phyloP scores from a whole-genome alignment of 2,888 invertebrate genomes.

The Nesidiocoris tenuis region DNA sequence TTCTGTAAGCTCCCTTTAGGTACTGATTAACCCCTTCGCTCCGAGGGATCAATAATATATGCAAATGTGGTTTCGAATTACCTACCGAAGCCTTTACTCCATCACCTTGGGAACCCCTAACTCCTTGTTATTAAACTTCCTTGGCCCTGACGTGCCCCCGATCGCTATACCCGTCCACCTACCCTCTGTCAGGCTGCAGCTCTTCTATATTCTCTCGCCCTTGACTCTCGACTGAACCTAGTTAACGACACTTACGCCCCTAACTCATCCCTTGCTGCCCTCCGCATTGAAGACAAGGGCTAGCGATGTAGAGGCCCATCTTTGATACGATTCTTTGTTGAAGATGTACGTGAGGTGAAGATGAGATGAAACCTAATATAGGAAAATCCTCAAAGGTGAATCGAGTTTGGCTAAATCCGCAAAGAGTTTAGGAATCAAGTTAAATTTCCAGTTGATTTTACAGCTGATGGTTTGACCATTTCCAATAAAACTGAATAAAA shows the following conservation, averaged over 20 bases:
- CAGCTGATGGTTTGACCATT: too few species aligned
- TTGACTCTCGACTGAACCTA: neutral
- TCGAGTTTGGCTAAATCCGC: too few species aligned
- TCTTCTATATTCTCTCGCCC: too few species aligned
- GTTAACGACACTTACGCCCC: neutral
- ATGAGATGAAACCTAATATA: too few species aligned
- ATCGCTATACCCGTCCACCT: neutral
- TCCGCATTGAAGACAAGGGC: neutral
- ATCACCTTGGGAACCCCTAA: slow-evolving; percentile 31
- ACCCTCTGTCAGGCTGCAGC: too few species aligned
- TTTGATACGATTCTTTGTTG: too few species aligned
- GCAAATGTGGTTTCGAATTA: slow-evolving; percentile 32
- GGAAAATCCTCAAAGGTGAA: too few species aligned
- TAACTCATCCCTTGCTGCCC: neutral
- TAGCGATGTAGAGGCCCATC: too few species aligned
- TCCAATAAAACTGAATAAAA: too few species aligned
- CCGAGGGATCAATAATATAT: slow-evolving; percentile 29
- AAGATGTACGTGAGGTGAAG: too few species aligned
- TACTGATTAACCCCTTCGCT: slow-evolving; percentile 29
- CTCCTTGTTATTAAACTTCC: slow-evolving; percentile 34
- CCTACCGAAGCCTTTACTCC: slow-evolving; percentile 29
- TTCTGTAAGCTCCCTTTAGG: neutral
- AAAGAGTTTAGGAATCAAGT: too few species aligned
- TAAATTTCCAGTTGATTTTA: too few species aligned
- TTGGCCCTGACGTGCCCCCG: neutral